Evolutionary conservation across 2,888 invertebrate genomes (phyloP).

Genomic region (Ophion ventricosus): DNA sequence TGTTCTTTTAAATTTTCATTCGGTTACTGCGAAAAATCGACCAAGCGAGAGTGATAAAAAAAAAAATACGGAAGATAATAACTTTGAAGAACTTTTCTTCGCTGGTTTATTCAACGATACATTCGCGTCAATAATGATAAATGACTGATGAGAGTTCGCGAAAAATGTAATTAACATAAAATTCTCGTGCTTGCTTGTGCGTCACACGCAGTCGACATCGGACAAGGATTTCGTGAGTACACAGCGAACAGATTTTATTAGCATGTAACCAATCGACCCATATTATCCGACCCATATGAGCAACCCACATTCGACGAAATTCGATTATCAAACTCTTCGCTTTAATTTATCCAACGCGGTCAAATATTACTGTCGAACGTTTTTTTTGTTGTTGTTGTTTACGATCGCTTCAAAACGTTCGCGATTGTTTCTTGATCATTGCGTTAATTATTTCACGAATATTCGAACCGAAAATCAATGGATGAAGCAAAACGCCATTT

Average conservation of each 20-base stretch:
- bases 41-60: too few species aligned
- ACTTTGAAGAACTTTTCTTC: background rate
- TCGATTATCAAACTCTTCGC: constrained; percentile 39
- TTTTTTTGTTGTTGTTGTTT: background rate
- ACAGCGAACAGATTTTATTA: constrained; percentile 27
- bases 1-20: too few species aligned
- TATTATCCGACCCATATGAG: too few species aligned
- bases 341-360: constrained; percentile 23
- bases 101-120: background rate
- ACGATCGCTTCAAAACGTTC: background rate
- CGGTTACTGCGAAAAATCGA: too few species aligned
- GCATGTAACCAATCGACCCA: too few species aligned
- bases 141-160: background rate
- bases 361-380: background rate
- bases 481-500: background rate
- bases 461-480: too few species aligned
- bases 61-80: background rate
- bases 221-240: constrained; percentile 78
- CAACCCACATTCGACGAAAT: constrained; percentile 34
- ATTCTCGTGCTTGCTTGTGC: constrained; percentile 48
- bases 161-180: constrained; percentile 27
- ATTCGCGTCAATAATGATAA: background rate
- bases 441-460: background rate
- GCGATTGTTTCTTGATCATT: background rate
- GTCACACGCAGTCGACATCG: constrained; percentile 71